A percentile compares a stretch with the other conserved stretches of the same genome.
These are phyloP conservation scores for Enteromius mattozi DNA, from an alignment of 2,797 vertebrate genomes.

Conservation along the genomic window DNA sequence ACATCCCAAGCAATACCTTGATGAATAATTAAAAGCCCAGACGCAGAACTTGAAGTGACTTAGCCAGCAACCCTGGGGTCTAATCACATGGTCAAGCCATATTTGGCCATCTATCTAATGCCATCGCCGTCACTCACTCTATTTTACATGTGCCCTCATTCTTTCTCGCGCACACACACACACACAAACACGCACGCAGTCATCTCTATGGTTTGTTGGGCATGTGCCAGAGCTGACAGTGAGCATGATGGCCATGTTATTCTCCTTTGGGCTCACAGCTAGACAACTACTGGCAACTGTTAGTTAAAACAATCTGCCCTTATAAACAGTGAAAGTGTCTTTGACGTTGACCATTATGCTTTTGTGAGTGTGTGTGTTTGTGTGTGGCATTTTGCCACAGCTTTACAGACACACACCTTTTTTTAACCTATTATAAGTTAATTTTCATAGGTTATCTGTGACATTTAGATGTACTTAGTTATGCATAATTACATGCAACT, in stretches of 20 bases:
- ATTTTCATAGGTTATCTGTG: not conserved
- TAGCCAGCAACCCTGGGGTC: conserved; percentile 70
- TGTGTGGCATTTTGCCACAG: not conserved
- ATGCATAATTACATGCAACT: not conserved
- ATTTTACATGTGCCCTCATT: conserved; percentile 14
- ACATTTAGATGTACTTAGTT: not conserved
- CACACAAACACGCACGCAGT: conserved; percentile 1
- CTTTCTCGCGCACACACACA: conserved; percentile 51
- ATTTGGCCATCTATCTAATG: conserved; percentile 74
- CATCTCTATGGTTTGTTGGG: conserved; percentile 63
- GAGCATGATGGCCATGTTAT: conserved; percentile 66
- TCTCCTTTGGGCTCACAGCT: conserved; percentile 66
- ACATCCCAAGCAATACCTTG: conserved; percentile 74
- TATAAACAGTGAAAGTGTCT: conserved; percentile 39
- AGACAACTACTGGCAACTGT: conserved; percentile 64
- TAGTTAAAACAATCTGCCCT: conserved; percentile 48
- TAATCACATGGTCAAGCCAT: conserved; percentile 73
- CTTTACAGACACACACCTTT: not conserved
- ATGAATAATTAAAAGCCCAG: conserved; percentile 81
- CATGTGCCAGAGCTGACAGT: conserved; percentile 69
- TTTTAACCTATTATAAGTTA: not conserved
- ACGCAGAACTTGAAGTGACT: conserved; percentile 72
- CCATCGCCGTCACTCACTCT: conserved; percentile 60
- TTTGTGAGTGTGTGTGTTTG: not conserved
- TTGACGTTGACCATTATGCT: conserved; percentile 36